Conservation (phyloP, 2,113 vertebrate species). For the Ceratotherium simum region DNA sequence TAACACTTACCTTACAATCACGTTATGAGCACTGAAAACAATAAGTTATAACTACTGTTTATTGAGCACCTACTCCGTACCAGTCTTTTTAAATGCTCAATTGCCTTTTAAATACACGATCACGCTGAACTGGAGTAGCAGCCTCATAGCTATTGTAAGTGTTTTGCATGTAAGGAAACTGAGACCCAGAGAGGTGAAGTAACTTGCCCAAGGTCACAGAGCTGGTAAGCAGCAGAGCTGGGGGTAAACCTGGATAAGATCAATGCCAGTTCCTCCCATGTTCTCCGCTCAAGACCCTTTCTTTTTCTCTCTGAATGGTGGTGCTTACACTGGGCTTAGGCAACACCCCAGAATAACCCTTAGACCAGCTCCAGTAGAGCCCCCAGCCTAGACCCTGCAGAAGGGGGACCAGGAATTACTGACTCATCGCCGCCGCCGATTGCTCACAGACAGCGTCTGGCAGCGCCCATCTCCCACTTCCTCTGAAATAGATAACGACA, state of each 20-base stretch:
- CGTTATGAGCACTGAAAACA: background rate
- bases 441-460: constrained; percentile 52
- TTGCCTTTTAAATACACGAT: background rate
- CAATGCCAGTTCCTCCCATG: accelerated
- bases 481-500: constrained; percentile 71
- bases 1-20: background rate
- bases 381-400: background rate
- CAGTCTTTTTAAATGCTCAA: background rate
- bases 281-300: constrained; percentile 56
- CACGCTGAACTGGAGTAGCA: background rate
- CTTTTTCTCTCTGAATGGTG: constrained; percentile 62
- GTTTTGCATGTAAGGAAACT: background rate
- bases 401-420: constrained; percentile 13
- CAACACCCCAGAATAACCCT: constrained; percentile 71
- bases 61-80: background rate
- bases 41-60: background rate
- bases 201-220: background rate
- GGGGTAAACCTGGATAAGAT: background rate
- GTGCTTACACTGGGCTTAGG: constrained; percentile 62
- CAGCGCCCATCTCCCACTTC: constrained; percentile 63
- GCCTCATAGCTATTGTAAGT: background rate
- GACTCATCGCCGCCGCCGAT: constrained; percentile 61
- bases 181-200: background rate
- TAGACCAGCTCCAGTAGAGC: background rate
- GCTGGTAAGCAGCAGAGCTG: background rate